A percentile compares a stretch with the other conserved stretches of the same genome.
These are phyloP conservation scores for Pectinophora gossypiella DNA, from an alignment of 1,140 invertebrate genomes.

Conservation along the genomic window DNA sequence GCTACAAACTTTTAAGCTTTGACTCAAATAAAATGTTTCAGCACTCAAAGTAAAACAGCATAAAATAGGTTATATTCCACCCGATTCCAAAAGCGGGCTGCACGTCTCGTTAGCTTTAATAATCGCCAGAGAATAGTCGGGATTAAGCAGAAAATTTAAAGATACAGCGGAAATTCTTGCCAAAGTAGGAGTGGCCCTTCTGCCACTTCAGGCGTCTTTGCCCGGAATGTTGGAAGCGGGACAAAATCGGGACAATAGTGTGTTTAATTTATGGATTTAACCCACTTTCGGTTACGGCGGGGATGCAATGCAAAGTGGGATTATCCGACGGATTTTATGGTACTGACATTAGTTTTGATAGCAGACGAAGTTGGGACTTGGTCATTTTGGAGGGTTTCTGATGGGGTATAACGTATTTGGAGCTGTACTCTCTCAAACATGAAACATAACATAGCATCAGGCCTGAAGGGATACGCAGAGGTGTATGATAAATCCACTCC, in stretches of 20 bases:
- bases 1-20: no score
- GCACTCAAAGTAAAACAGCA: background rate
- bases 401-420: no score
- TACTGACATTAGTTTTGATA: no score
- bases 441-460: no score
- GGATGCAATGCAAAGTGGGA: background rate
- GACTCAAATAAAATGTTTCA: background rate
- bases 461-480: no score
- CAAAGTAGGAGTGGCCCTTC: constrained; percentile 39
- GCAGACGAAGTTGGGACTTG: no score
- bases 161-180: constrained; percentile 54
- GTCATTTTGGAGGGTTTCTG: no score
- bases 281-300: background rate
- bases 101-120: constrained; percentile 40
- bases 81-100: background rate
- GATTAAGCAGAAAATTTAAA: constrained; percentile 50
- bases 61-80: background rate
- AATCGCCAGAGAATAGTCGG: constrained; percentile 32
- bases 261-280: constrained; percentile 3
- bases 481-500: no score
- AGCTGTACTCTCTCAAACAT: no score
- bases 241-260: constrained; percentile 1
- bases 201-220: constrained; percentile 1
- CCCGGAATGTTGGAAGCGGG: no score
- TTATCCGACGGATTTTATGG: no score